These are phyloP conservation scores for Cheracebus regulus DNA, from an alignment of 2,797 vertebrate species.

Conservation along the genomic window DNA sequence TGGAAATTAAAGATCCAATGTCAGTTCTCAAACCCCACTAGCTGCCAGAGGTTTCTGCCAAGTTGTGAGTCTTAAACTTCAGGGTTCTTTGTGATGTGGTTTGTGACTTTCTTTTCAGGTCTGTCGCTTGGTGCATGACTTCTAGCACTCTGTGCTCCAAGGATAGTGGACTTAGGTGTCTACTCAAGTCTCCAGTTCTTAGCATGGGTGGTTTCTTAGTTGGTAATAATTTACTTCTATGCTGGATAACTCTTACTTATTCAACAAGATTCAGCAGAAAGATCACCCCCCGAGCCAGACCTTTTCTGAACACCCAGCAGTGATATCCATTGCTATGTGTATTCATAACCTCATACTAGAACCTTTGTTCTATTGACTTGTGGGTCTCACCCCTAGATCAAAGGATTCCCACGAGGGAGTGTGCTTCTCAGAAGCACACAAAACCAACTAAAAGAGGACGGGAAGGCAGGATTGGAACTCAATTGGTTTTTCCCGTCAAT, in stretches of 20 bases:
- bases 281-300: too few relatives aligned
- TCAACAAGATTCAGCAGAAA: neutral
- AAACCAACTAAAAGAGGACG: neutral
- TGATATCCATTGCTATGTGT: neutral
- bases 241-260: neutral
- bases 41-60: neutral
- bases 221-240: neutral
- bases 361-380: neutral
- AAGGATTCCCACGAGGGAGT: neutral
- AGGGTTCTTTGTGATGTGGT: neutral
- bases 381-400: neutral
- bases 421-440: neutral
- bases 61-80: too few relatives aligned
- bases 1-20: neutral
- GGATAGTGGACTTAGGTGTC: neutral
- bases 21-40: neutral
- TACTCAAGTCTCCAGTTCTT: neutral
- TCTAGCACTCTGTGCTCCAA: neutral
- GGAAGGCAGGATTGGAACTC: neutral
- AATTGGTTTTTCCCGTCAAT: neutral
- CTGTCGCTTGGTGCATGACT: neutral
- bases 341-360: neutral
- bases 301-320: neutral
- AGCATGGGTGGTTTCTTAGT: neutral
- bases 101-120: neutral